Evolutionary conservation across 2,888 invertebrate species (phyloP).

Genomic region (Poecilus cupreus): DNA sequence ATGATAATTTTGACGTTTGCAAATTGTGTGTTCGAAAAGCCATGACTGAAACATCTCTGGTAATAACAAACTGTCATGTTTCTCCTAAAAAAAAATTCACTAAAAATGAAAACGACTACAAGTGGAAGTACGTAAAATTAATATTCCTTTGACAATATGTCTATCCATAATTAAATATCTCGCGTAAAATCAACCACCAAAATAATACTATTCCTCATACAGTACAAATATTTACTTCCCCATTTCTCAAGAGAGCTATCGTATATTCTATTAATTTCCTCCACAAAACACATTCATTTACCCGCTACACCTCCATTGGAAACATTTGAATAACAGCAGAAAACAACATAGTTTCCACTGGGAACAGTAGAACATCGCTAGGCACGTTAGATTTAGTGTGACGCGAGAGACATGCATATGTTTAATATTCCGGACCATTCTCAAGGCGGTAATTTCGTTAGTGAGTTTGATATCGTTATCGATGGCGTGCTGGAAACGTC

Average conservation of each 20-base stretch:
- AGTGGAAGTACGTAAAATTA: too few species aligned
- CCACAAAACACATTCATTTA: conserved; percentile 2
- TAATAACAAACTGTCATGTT: too few species aligned
- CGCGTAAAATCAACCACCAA: neutral
- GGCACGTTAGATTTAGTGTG: conserved; percentile 3
- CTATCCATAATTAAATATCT: too few species aligned
- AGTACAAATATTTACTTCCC: neutral
- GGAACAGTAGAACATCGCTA: conserved; percentile 3
- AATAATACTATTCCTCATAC: too few species aligned
- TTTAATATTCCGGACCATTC: conserved; percentile 4
- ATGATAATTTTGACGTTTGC: too few species aligned
- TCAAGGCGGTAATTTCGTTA: neutral
- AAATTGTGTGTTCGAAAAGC: too few species aligned
- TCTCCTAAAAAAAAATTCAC: too few species aligned
- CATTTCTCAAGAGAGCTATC: conserved; percentile 7
- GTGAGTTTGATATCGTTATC: conserved; percentile 15
- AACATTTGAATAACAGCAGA: conserved; percentile 21
- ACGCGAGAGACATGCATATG: conserved; percentile 16
- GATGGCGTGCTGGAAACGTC: neutral
- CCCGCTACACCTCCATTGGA: neutral
- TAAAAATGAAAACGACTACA: too few species aligned
- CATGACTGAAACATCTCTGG: too few species aligned
- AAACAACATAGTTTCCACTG: conserved; percentile 8
- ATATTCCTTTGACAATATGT: too few species aligned
- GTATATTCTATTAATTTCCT: neutral